Base-by-base conservation (phyloP, 1,140 invertebrate species). In the Hypothenemus hampei region DNA sequence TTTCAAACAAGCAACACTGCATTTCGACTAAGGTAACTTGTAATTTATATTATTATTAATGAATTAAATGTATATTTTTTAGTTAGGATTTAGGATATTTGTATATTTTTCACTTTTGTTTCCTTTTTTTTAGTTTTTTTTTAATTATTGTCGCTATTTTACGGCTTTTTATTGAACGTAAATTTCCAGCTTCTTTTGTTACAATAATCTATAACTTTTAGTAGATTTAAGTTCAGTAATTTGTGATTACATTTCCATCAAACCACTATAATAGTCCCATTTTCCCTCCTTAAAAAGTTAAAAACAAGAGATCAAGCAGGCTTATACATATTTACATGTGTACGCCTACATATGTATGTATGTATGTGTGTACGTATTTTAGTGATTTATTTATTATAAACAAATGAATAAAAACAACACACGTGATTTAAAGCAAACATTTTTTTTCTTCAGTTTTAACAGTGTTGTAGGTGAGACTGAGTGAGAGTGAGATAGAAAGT, bases 401-500 rank as follows among this genome's bases (percentile, higher is more conserved):
- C 18, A 52, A 55, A 18, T 39, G 41, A 55, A 55, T 55, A 46
- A 55, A 54, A 40, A 41, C 26, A 37, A 15, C 39, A n/a, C n/a
- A n/a, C n/a, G n/a, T n/a, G n/a, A n/a, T n/a, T n/a, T n/a, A n/a
- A n/a, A n/a, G n/a, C n/a, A n/a, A n/a, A n/a, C n/a, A n/a, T n/a
- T n/a, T n/a, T n/a, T n/a, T n/a, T n/a, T n/a, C n/a, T n/a, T n/a
- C n/a, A n/a, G n/a, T n/a, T n/a, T n/a, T n/a, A n/a, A 4, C 2
- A 41, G 53, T 56, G 53, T 3, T 56, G 53, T 56, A 48, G 53
- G 53, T 56, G 53, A 56, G 53, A 56, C n/a, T n/a, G n/a, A n/a
- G n/a, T n/a, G n/a, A n/a, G n/a, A n/a, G n/a, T n/a, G n/a, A n/a
- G n/a, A n/a, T n/a, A n/a, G n/a, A n/a, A n/a, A n/a, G n/a, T n/a